Conservation (phyloP, 2,113 vertebrate genomes). For the Dolichotis patagonum region DNA sequence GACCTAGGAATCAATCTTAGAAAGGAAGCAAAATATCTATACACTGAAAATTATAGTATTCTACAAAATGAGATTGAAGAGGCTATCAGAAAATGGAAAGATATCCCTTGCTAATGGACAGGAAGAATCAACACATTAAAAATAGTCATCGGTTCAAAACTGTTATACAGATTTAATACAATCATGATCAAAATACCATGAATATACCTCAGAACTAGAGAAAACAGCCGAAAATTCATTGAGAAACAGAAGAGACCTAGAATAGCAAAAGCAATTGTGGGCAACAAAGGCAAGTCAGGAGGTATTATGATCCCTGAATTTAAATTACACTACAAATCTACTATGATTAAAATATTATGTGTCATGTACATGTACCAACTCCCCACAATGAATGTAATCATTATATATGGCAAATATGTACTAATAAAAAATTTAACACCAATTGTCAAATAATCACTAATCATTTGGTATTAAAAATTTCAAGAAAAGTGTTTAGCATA, state of each 20-base stretch:
- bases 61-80: not conserved
- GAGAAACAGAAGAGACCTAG: not conserved
- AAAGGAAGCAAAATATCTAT: not conserved
- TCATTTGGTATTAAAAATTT: not conserved
- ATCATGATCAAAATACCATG: not conserved
- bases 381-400: not conserved
- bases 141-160: not conserved
- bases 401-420: not conserved
- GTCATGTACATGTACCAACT: not conserved
- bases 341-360: too few relatives aligned
- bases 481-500: not conserved
- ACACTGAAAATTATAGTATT: not conserved
- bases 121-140: not conserved
- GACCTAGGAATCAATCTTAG: not conserved
- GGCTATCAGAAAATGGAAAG: not conserved
- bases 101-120: not conserved
- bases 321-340: not conserved
- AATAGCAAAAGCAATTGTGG: not conserved
- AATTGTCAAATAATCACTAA: slow-evolving; percentile 40
- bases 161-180: not conserved
- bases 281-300: not conserved
- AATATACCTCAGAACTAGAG: not conserved
- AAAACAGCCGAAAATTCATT: not conserved
- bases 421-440: not conserved
- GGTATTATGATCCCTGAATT: not conserved